Evolutionary conservation across 2,888 invertebrate species (phyloP).

Genomic region (Plebejus anna): DNA sequence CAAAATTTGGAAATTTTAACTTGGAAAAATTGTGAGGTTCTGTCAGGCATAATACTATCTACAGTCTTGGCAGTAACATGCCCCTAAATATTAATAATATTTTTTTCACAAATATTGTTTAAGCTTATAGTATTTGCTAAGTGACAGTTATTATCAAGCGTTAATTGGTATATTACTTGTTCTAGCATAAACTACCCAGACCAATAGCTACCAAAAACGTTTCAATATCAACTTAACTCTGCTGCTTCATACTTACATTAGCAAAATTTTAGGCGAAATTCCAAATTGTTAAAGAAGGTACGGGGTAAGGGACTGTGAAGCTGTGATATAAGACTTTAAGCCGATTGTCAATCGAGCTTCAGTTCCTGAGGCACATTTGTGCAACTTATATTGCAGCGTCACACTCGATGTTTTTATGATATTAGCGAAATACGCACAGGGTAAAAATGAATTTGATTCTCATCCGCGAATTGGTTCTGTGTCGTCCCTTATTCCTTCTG

Average conservation of each 20-base stretch:
- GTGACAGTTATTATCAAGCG: background rate
- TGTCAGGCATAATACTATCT: too few species aligned
- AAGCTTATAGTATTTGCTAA: background rate
- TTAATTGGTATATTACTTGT: background rate
- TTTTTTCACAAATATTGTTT: too few species aligned
- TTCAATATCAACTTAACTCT: conserved; percentile 55
- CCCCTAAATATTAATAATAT: too few species aligned
- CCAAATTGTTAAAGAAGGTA: conserved; percentile 62
- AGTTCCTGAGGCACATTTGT: conserved; percentile 22
- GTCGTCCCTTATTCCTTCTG: conserved; percentile 71
- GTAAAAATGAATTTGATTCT: conserved; percentile 68
- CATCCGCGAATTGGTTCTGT: conserved; percentile 55
- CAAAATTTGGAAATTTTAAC: background rate
- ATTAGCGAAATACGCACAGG: conserved; percentile 74
- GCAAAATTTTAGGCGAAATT: conserved; percentile 55
- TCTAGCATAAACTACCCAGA: conserved; percentile 24
- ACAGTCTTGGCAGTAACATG: too few species aligned
- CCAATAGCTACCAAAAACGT: conserved; percentile 42
- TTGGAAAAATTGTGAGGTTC: background rate
- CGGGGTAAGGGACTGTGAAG: conserved; percentile 68
- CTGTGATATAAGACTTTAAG: conserved; percentile 24
- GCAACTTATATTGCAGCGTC: conserved; percentile 52
- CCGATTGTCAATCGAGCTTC: background rate
- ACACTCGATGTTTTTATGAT: conserved; percentile 57
- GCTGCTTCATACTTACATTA: conserved; percentile 46